phyloP scores from a whole-genome alignment of 2,888 invertebrate species.

The Pyralis farinalis region DNA sequence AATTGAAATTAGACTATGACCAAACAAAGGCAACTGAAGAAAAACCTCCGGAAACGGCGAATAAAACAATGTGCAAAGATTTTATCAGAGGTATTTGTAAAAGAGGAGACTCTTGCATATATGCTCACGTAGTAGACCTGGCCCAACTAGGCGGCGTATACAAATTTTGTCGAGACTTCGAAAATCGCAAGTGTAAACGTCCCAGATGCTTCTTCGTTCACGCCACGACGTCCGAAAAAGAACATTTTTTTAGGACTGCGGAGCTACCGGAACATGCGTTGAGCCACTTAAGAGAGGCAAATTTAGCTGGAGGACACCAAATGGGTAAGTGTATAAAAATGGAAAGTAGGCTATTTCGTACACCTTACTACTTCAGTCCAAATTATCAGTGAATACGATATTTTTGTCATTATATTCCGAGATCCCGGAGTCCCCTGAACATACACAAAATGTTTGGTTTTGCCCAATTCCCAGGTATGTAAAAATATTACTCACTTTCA shows the following conservation, averaged over 20 bases:
- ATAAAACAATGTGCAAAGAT: constrained; percentile 45
- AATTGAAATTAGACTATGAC: background rate
- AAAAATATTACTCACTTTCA: too few species aligned
- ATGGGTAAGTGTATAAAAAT: too few species aligned
- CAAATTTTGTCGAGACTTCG: constrained; percentile 57
- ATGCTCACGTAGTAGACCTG: constrained; percentile 44
- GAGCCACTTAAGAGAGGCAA: constrained; percentile 39
- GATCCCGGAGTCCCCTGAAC: too few species aligned
- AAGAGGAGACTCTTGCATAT: constrained; percentile 44
- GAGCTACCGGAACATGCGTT: constrained; percentile 42
- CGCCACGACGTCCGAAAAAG: constrained; percentile 21
- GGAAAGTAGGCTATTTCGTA: too few species aligned
- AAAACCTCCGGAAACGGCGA: background rate
- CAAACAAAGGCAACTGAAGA: background rate
- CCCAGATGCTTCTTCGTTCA: constrained; percentile 25
- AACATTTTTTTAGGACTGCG: constrained; percentile 16
- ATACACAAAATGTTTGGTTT: too few species aligned
- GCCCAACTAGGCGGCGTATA: constrained; percentile 45
- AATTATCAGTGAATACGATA: too few species aligned
- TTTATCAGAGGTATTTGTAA: constrained; percentile 51
- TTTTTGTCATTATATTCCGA: too few species aligned
- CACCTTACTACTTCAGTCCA: too few species aligned
- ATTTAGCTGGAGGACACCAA: too few species aligned
- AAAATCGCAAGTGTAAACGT: constrained; percentile 42
- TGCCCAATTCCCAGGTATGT: too few species aligned